Evolutionary conservation across 2,113 vertebrate genomes (phyloP).

Genomic region (Ranitomeya variabilis): DNA sequence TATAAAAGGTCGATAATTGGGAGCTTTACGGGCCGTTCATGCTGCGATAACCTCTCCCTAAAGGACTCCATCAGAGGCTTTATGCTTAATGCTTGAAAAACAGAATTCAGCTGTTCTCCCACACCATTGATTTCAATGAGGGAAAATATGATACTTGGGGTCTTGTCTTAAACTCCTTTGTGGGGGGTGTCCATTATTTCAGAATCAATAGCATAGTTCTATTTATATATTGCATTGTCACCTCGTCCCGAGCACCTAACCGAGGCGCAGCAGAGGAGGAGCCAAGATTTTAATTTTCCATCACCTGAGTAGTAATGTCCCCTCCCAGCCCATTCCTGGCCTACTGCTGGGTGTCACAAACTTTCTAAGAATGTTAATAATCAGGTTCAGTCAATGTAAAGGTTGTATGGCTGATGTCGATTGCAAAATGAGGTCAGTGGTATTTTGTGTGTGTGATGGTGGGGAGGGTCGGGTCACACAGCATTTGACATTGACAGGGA

Average conservation of each 20-base stretch:
- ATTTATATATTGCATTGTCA: neutral
- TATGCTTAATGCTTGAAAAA: too few species aligned
- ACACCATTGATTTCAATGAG: too few species aligned
- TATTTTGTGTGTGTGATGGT: neutral
- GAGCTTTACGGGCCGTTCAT: too few species aligned
- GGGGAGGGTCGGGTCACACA: neutral
- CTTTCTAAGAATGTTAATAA: conserved; percentile 30
- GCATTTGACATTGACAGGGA: neutral
- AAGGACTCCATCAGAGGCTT: too few species aligned
- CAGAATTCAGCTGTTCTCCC: too few species aligned
- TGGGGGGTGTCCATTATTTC: too few species aligned
- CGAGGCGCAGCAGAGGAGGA: neutral
- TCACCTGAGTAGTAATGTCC: neutral
- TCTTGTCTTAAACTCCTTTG: too few species aligned
- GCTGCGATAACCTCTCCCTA: too few species aligned
- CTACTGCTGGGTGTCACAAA: conserved; percentile 16
- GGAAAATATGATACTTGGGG: too few species aligned
- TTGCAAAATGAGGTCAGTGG: neutral
- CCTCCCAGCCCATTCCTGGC: neutral
- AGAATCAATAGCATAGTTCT: neutral
- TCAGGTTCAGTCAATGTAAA: neutral
- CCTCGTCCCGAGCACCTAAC: neutral
- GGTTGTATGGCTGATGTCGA: neutral
- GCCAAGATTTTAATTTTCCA: neutral
- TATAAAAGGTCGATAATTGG: too few species aligned